Percentiles rank a stretch among this genome's conserved stretches.
Conservation (phyloP, 2,113 vertebrate species). For the Paradisaea rubra region DNA sequence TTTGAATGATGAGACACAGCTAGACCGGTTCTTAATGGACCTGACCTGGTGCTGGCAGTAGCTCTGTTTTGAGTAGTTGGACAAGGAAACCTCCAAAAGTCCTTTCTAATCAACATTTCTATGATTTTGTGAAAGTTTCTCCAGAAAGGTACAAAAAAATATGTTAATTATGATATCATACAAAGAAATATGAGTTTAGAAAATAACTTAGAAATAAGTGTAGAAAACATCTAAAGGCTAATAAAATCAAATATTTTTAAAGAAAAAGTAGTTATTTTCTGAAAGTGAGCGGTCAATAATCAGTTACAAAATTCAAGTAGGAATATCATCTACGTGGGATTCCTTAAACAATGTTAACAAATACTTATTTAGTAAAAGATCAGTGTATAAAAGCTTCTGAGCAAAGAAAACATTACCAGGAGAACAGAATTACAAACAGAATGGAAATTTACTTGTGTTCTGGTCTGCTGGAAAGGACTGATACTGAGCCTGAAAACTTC, state of each 20-base stretch:
- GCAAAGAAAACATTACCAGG: neutral
- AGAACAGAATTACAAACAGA: neutral
- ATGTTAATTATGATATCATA: neutral
- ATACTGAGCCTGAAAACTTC: slow-evolving; percentile 53
- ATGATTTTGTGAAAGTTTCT: neutral
- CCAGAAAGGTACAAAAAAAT: neutral
- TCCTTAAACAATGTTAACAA: neutral
- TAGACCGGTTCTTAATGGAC: neutral
- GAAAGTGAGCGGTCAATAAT: neutral
- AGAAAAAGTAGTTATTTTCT: neutral
- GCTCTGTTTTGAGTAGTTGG: neutral
- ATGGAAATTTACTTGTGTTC: slow-evolving; percentile 47
- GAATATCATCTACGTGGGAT: neutral
- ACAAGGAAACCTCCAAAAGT: neutral
- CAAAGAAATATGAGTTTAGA: neutral
- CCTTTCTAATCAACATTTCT: neutral
- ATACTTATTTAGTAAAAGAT: neutral
- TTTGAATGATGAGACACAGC: neutral
- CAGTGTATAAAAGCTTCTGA: neutral
- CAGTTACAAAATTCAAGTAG: neutral
- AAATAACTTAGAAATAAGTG: no score
- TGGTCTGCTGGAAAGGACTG: slow-evolving; percentile 1
- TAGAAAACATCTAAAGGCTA: neutral
- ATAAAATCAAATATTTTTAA: neutral
- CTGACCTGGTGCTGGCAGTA: neutral